These are phyloP conservation scores for Erpornis zantholeuca DNA, from an alignment of 2,113 vertebrate genomes.

Conservation along the genomic window DNA sequence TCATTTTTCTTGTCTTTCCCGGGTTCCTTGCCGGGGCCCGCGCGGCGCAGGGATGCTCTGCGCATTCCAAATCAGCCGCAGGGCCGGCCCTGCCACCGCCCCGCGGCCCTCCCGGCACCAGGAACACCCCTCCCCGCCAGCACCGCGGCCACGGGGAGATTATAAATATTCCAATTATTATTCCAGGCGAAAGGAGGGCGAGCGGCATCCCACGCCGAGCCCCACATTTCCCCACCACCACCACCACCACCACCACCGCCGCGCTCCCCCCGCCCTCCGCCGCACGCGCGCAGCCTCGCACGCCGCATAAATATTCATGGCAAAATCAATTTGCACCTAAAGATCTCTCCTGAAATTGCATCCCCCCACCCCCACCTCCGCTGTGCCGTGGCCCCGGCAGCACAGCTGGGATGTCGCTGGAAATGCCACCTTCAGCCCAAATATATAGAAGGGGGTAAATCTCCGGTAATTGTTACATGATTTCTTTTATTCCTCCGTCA, in stretches of 20 bases:
- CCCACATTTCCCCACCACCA: too few relatives aligned
- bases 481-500: not conserved
- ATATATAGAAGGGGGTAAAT: conserved; percentile 14
- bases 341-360: conserved; percentile 14
- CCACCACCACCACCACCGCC: too few relatives aligned
- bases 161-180: conserved; percentile 36
- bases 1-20: conserved; percentile 99
- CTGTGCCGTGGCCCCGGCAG: not conserved
- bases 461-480: conserved; percentile 33
- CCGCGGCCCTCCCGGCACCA: not conserved
- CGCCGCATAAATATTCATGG: conserved; percentile 53
- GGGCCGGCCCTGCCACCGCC: conserved; percentile 15
- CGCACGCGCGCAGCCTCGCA: not conserved
- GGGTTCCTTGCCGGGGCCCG: conserved; percentile 80
- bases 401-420: not conserved
- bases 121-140: conserved; percentile 8
- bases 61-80: conserved; percentile 90
- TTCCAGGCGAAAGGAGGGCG: conserved; percentile 15
- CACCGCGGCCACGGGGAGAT: not conserved
- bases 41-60: conserved; percentile 74
- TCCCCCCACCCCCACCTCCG: too few relatives aligned
- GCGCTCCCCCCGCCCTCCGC: not conserved
- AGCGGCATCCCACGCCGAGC: not conserved
- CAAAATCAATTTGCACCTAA: conserved; percentile 56
- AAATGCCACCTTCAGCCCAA: not conserved